phyloP scores from a whole-genome alignment of 2,888 invertebrate genomes.

The Falcaria lacertinaria region DNA sequence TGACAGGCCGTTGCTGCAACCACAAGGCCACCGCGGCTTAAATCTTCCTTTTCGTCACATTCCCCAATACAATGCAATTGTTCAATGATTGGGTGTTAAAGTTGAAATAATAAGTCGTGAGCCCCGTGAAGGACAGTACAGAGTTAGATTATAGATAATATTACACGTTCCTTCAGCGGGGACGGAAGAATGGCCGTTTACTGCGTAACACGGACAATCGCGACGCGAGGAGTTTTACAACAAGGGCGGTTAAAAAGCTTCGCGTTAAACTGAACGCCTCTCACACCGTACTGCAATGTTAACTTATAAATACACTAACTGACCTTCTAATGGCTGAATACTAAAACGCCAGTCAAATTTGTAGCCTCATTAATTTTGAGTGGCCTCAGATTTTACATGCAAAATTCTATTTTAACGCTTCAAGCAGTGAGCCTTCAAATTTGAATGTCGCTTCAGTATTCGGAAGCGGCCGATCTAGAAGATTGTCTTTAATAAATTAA shows the following conservation, averaged over 20 bases:
- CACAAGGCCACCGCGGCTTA: no score
- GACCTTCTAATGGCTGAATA: no score
- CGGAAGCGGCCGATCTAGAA: no score
- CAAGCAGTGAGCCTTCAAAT: no score
- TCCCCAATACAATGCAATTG: not conserved
- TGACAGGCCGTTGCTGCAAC: no score
- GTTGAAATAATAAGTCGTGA: not conserved
- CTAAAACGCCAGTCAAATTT: no score
- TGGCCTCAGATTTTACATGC: no score
- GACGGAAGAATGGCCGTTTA: constrained; percentile 63
- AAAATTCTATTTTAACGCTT: no score
- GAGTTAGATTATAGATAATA: constrained; percentile 56
- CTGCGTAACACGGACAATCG: constrained; percentile 77
- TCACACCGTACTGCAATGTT: constrained; percentile 38
- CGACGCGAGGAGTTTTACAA: constrained; percentile 67
- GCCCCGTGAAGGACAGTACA: not conserved
- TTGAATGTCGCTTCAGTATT: no score
- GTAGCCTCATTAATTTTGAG: no score
- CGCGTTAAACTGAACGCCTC: constrained; percentile 45
- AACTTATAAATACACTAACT: constrained; percentile 8
- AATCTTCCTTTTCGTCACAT: no score
- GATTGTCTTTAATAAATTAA: no score
- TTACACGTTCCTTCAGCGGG: constrained; percentile 51
- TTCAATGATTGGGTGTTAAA: not conserved
- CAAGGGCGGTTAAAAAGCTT: constrained; percentile 71